Evolutionary conservation across 2,888 invertebrate species (phyloP).

Genomic region (Acrocyrtus sp.): DNA sequence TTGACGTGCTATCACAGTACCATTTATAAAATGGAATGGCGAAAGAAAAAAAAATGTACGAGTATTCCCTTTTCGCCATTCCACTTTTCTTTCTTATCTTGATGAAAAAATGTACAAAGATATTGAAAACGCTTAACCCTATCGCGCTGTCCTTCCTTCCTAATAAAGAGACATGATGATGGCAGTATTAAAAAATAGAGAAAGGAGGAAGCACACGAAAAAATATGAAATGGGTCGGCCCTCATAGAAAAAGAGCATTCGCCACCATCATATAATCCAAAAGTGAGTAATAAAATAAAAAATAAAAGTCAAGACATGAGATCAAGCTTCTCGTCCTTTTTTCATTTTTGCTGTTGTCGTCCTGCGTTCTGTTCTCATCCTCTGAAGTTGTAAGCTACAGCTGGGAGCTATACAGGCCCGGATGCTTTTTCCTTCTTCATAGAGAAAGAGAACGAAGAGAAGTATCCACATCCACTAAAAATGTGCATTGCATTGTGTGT

Average conservation of each 20-base stretch:
- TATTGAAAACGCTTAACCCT: slow-evolving; percentile 24
- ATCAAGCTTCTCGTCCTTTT: slow-evolving; percentile 28
- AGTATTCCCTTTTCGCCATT: too few species aligned
- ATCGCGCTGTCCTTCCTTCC: slow-evolving; percentile 12
- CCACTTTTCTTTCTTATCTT: too few species aligned
- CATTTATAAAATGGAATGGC: too few species aligned
- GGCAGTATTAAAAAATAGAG: slow-evolving; percentile 3
- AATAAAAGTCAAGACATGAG: slow-evolving; percentile 49
- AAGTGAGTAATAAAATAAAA: slow-evolving; percentile 49
- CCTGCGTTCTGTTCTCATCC: too few species aligned
- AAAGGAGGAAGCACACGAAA: too few species aligned
- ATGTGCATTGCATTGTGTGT: neutral
- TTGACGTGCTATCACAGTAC: too few species aligned
- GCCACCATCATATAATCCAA: slow-evolving; percentile 49
- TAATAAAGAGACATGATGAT: slow-evolving; percentile 33
- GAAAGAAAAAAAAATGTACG: too few species aligned
- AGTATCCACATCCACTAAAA: neutral
- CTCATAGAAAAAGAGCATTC: slow-evolving; percentile 33
- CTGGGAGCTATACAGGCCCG: slow-evolving; percentile 4
- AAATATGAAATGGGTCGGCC: slow-evolving; percentile 35
- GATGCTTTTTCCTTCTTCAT: too few species aligned
- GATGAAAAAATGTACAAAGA: too few species aligned
- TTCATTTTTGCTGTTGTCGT: too few species aligned
- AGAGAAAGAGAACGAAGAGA: neutral
- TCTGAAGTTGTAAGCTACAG: too few species aligned